Evolutionary conservation across 2,888 invertebrate species (phyloP), one percentile per base, ranked within the genome.

Genomic region (Coremacera marginata): DNA sequence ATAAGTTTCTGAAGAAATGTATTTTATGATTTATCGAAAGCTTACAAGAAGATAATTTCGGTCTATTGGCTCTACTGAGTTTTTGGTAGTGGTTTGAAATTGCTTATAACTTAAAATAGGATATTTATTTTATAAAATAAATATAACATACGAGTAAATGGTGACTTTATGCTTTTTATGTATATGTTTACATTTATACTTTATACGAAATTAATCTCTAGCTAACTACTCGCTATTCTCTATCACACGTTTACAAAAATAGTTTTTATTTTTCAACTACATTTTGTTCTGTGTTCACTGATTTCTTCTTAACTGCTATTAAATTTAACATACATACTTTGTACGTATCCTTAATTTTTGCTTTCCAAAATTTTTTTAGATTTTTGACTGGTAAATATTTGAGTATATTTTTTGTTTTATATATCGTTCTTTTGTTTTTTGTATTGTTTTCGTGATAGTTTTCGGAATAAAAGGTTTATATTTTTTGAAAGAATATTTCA

Each of bases 221-320:
- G 14, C 75, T 74, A 51, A 22, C 65, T 75, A 70, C 70, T 67
- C 25, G 62, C 31, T 72, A 67, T 25, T 73, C 63, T 37, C 74
- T 77, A 77, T 77, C 77, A 74, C 77, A 74, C 77, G 70, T 68
- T 77, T 77, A 77, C 74, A 77, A 77, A 77, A 77, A 77, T 77
- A 77, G 70, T 74, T 70, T 22, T 25, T 70, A 37, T 68, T 77
- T 55, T 62, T 52, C 73, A 70, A 73, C 77, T 77, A 73, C 67
- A 68, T 25, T 76, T 55, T 63, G 37, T 63, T 55, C 49, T 70
- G 57, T 76, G 52, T 74, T 51, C 51, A 52, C 63, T 74, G 63
- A 51, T 52, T 37, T 49, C 49, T 52, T 52, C 52, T 65, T 52
- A 52, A 63, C 16, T 52, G 44, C 22, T 44, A 44, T 72, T 44